Conservation (phyloP, 2,888 invertebrate species). For the Abrostola tripartita region DNA sequence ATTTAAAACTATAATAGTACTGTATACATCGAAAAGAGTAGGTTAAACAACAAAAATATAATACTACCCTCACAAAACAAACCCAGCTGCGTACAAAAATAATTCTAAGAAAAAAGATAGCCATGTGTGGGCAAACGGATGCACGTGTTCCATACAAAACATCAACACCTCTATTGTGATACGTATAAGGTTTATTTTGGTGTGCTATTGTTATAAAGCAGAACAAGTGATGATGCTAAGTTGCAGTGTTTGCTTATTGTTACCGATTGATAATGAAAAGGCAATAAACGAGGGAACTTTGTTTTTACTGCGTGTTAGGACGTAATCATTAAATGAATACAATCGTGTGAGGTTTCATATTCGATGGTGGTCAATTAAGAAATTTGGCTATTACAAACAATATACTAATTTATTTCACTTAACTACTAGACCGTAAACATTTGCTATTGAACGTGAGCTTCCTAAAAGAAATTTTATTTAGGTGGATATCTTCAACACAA, state of each 20-base stretch:
- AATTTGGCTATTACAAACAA: conserved; percentile 1
- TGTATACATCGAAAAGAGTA: conserved; percentile 40
- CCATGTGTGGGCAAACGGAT: conserved; percentile 67
- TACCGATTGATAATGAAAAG: conserved; percentile 54
- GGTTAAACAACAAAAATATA: conserved; percentile 53
- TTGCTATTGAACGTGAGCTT: too few relatives aligned
- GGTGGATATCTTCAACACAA: too few relatives aligned
- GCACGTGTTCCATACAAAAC: conserved; percentile 54
- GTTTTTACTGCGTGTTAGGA: conserved; percentile 38
- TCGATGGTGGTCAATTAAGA: conserved; percentile 15
- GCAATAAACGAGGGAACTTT: conserved; percentile 54
- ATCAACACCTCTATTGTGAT: conserved; percentile 51
- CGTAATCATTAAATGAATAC: conserved; percentile 32
- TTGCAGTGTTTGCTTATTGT: conserved; percentile 58
- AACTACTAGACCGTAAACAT: too few relatives aligned
- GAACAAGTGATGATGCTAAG: conserved; percentile 57
- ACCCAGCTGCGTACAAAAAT: conserved; percentile 74
- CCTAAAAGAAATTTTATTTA: too few relatives aligned
- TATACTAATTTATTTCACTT: too few relatives aligned
- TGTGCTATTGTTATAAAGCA: conserved; percentile 49
- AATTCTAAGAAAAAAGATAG: conserved; percentile 67
- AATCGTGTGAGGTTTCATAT: conserved; percentile 26
- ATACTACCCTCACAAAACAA: conserved; percentile 68
- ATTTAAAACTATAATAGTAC: conserved; percentile 36
- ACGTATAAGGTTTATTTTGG: conserved; percentile 51